Base-by-base conservation (phyloP, 2,888 invertebrate genomes). In the Apodemia zela region DNA sequence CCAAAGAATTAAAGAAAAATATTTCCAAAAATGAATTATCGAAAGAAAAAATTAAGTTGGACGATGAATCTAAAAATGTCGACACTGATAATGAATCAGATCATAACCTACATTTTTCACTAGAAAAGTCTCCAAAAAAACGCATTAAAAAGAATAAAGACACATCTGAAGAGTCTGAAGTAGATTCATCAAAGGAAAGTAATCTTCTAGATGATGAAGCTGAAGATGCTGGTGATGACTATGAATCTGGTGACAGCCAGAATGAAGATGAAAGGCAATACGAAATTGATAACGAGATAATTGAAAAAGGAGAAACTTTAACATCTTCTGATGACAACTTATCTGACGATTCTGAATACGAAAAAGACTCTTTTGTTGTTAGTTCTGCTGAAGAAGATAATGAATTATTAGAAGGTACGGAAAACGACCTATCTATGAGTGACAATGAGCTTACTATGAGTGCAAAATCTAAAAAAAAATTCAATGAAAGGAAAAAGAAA, bases 351-450 rank as follows among this genome's bases (percentile, higher is more conserved):
- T 78, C 85, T 0, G 87, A 91, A 67, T 92, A 92, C 67, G 90
- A 92, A 72, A 90, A 85, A 72, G 93, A 87, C 70, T 93, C 93
- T 0, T 94, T 94, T 73, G 73, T 94, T 64, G 93, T 92, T 2
- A 89, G 85, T 68, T 91, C 93, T 2, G 86, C 88, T 73, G 85
- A 83, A 68, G 90, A 90, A 75, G 92, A 92, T 66, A 66, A 84
- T 68, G 77, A 85, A 17, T 74, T 90, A 63, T 72, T 92, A 13
- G 87, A 86, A 74, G 90, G 89, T 0, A 81, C 86, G n/a, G 86
- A 82, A 49, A 85, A 91, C 73, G 90, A 91, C 69, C 76, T 92
- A 25, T 81, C 84, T n/a, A 76, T 85, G 75, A 85, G 81, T 69
- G 87, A 84, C 66, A 85, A 89, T 69, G 91, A 91, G 76, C 78